Evolutionary conservation across 2,113 vertebrate genomes (phyloP).

Genomic region (Siniperca knerii): DNA sequence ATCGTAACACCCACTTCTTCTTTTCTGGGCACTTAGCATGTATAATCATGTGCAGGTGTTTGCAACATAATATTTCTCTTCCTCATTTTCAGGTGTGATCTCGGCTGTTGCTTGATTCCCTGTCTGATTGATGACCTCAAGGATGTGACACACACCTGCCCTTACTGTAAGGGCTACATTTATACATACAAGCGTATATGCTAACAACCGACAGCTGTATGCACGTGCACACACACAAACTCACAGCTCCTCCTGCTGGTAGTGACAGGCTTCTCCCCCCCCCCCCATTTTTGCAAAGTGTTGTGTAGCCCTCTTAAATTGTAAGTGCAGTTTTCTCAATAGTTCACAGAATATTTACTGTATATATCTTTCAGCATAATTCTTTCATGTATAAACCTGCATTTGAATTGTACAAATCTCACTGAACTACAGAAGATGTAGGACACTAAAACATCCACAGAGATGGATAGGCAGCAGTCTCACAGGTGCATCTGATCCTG

Average conservation of each 20-base stretch:
- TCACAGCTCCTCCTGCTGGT: slow-evolving; percentile 64
- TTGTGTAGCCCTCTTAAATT: slow-evolving; percentile 67
- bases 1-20: background rate
- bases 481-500: slow-evolving; percentile 11
- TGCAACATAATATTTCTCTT: background rate
- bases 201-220: slow-evolving; percentile 83
- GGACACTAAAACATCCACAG: slow-evolving; percentile 12
- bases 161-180: slow-evolving; percentile 98
- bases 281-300: slow-evolving; percentile 67
- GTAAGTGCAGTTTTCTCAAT: slow-evolving; percentile 65
- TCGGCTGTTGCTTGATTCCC: slow-evolving; percentile 98
- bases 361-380: slow-evolving; percentile 64
- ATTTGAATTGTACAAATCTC: slow-evolving; percentile 62
- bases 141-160: slow-evolving; percentile 98
- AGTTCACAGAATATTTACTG: slow-evolving; percentile 65
- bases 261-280: slow-evolving; percentile 48
- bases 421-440: slow-evolving; percentile 21
- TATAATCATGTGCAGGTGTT: background rate
- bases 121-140: slow-evolving; percentile 98
- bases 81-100: slow-evolving; percentile 89
- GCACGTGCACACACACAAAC: slow-evolving; percentile 59
- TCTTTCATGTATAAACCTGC: slow-evolving; percentile 56
- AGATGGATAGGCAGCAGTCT: background rate
- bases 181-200: slow-evolving; percentile 99
- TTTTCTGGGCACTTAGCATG: background rate